These are phyloP conservation scores for Drosophila yakuba DNA, from an alignment of 1,140 invertebrate species.

Conservation along the genomic window DNA sequence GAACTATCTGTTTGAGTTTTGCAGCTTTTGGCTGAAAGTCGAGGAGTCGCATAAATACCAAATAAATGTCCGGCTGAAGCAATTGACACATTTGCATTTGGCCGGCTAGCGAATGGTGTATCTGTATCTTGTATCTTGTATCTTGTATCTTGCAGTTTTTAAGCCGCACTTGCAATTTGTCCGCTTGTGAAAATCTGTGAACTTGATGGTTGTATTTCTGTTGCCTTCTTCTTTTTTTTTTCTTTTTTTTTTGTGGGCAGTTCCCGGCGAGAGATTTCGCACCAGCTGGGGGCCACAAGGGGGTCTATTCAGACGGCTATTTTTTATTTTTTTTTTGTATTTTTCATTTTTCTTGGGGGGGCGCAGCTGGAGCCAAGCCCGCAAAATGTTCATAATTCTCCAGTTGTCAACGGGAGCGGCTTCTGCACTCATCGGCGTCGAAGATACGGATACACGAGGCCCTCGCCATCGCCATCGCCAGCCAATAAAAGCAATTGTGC, in stretches of 20 bases:
- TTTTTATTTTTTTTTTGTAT: not conserved
- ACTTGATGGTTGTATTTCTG: slow-evolving; percentile 9
- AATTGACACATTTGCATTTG: slow-evolving; percentile 79
- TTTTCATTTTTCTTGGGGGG: slow-evolving; percentile 1
- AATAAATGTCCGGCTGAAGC: slow-evolving; percentile 77
- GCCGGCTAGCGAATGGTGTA: slow-evolving; percentile 17
- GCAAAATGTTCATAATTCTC: slow-evolving; percentile 80
- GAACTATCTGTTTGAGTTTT: slow-evolving; percentile 6
- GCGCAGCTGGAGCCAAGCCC: slow-evolving; percentile 66
- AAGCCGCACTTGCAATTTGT: slow-evolving; percentile 31
- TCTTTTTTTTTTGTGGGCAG: slow-evolving; percentile 11
- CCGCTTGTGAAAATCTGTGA: slow-evolving; percentile 13
- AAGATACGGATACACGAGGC: slow-evolving; percentile 34
- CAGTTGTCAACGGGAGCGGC: slow-evolving; percentile 81
- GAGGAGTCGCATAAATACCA: slow-evolving; percentile 48
- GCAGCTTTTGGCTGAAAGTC: slow-evolving; percentile 37
- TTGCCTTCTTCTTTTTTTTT: not conserved
- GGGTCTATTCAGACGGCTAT: not conserved
- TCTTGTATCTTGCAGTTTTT: not conserved
- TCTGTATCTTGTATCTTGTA: slow-evolving; percentile 40
- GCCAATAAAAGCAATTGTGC: slow-evolving; percentile 82
- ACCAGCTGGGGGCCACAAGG: slow-evolving; percentile 47
- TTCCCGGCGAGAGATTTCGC: slow-evolving; percentile 65
- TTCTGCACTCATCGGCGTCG: slow-evolving; percentile 44
- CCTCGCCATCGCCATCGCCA: slow-evolving; percentile 52